Base-by-base conservation (phyloP, 2,113 vertebrate genomes). In the Probosciger aterrimus region DNA sequence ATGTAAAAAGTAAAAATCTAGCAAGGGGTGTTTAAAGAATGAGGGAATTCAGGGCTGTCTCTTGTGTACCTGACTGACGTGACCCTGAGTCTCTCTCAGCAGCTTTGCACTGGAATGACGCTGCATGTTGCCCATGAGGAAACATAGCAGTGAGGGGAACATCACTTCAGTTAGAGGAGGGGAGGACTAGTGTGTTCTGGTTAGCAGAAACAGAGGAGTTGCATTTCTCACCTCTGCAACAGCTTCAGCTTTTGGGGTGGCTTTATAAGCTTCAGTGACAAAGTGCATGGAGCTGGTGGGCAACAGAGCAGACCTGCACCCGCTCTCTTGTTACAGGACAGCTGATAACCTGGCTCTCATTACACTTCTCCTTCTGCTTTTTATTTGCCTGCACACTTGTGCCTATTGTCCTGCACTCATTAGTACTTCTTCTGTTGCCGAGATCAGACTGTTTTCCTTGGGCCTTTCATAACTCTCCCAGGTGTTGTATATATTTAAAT, bases 281-380 rank as follows among this genome's bases (percentile, higher is more conserved):
- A 31, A 14, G 7, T 52, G 43, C 33, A 9, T 69, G 78, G 16
- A 82, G 57, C 59, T 73, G 39, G 67, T 67, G 79, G 35, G 68
- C 24, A 13, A 20, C 24, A 27, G 35, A 86, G 83, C 57, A 73
- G 88, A 46, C 41, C n/a, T 86, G 83, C 50, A 47, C 13, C 62
- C 73, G 24, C 55, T 55, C 55, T 93, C 37, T 20, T 74, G n/a
- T 92, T 79, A 64, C 1, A 0, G 55, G 52, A 64, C 65, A 73
- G 76, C 64, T 57, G 80, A 88, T 90, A 84, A 88, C 65, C 9
- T 65, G 52, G 76, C n/a, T 96, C 55, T 50, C 2, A 2, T 94
- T 94, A 81, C 88, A 84, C 55, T 69, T 83, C 64, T 69, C 39
- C 65, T 90, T 91, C 86, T 96, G 76, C 50, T 90, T 94, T 88